Base-by-base conservation (phyloP, 2,888 invertebrate species). In the Erpobdella octoculata region DNA sequence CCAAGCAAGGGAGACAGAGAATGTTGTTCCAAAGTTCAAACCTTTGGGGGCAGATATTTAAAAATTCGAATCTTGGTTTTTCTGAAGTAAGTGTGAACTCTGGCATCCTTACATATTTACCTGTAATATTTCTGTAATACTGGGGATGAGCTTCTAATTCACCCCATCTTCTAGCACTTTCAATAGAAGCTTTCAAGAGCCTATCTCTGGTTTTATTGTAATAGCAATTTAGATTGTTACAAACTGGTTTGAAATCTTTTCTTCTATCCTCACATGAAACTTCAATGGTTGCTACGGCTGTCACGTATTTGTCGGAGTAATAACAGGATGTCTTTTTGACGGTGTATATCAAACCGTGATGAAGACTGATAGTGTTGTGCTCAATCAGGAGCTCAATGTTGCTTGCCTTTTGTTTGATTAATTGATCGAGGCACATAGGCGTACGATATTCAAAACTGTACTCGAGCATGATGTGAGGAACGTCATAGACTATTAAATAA, bases 1-100 rank as follows among this genome's bases (percentile, higher is more conserved):
- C 35, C n/a, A 64, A 37, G 58, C 71, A 71, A 18, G 71, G 71
- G 5, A 71, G 46, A 37, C 71, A 71, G 46, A 71, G 38, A 62
- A 46, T 35, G 53, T 36, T 31, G 21, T 71, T 48, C 25, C 46
- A 64, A 1, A 71, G 35, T 12, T 25, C 21, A 31, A 53, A 71
- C 6, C 41, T 65, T 8, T 35, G 9, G 25, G 41, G 65, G 25
- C 71, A 71, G 9, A 21, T 21, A 5, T 37, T 35, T 6, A 48
- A 25, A 59, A 64, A 36, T 5, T 36, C 28, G 33, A 37, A 33
- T 15, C 9, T 53, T 15, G 25, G 25, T 0, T 6, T 15, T n/a
- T 33, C 35, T 15, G 9, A 25, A 25, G 33, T 37, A 21, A 71
- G 37, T n/a, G 15, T 48, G 21, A 71, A 71, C 36, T 71, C 65